A percentile compares a stretch with the other conserved stretches of the same genome.
Evolutionary conservation across 2,888 invertebrate genomes (phyloP).

Genomic region (Macropis europaea): DNA sequence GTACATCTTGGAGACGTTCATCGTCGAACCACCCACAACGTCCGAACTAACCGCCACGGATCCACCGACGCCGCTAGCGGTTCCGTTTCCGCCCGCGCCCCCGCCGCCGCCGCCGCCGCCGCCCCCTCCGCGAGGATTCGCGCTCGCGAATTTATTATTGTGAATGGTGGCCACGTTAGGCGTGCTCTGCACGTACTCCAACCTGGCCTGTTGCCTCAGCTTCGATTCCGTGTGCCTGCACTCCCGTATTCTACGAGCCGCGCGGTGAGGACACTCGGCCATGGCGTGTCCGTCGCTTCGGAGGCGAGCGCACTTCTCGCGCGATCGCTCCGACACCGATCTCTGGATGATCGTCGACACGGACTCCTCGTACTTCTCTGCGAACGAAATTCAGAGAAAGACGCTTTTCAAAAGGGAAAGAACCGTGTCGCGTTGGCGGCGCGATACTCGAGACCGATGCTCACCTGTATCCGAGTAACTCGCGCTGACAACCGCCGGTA

Average conservation of each 20-base stretch:
- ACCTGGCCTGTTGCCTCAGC: conserved; percentile 74
- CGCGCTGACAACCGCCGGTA: conserved; percentile 73
- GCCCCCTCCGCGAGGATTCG: conserved; percentile 78
- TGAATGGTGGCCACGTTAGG: conserved; percentile 83
- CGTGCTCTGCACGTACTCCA: conserved; percentile 83
- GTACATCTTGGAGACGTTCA: conserved; percentile 82
- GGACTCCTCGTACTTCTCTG: conserved; percentile 75
- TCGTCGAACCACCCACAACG: conserved; percentile 69
- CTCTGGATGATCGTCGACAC: conserved; percentile 78
- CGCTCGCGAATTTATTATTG: conserved; percentile 82
- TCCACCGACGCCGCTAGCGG: conserved; percentile 67
- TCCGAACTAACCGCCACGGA: conserved; percentile 65
- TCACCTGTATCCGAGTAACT: conserved; percentile 76
- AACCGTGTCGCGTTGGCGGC: too few species aligned
- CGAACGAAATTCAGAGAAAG: not conserved
- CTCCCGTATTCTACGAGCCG: conserved; percentile 62
- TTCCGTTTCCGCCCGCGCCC: conserved; percentile 77
- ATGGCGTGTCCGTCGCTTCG: conserved; percentile 47
- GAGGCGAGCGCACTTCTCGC: conserved; percentile 76
- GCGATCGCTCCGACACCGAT: conserved; percentile 80
- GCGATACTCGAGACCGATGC: too few species aligned
- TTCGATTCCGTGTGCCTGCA: conserved; percentile 76
- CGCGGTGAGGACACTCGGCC: conserved; percentile 58
- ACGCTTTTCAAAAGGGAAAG: too few species aligned
- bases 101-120: conserved; percentile 74